Evolutionary conservation across 2,888 invertebrate species (phyloP), one percentile per base, ranked within the genome.

Genomic region (Aphidius colemani): DNA sequence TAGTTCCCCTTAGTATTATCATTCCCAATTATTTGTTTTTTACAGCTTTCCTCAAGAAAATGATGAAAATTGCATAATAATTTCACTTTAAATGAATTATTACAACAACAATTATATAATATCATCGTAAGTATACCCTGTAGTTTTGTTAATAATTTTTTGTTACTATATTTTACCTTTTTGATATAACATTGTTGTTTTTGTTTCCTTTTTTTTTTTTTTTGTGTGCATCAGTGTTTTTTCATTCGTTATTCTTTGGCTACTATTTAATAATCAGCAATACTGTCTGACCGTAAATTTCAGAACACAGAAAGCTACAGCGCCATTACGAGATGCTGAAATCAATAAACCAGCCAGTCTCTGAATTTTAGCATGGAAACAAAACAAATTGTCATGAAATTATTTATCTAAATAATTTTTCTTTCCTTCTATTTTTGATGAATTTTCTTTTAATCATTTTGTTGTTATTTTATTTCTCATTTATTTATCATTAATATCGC

Each of bases 41-140:
- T 88, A 77, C 89, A 90, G 90, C 90, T 85, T 90, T 90, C 88
- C 88, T 90, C 86, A 90, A 89, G 88, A 90, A 90, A 86, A 85
- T 90, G 85, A 88, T 90, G 88, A 85, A 30, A 30, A 30, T 30
- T 30, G 30, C 30, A 30, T 89, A 76, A 82, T 69, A 68, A 64
- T 65, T 65, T 61, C 62, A n/a, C 60, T 53, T 55, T 18, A 66
- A 50, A 66, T 66, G 65, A 63, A 68, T 69, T 49, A 56, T 43
- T 69, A 66, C 48, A 69, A 43, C 68, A 65, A 44, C 41, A 45
- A 64, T 53, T 63, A 48, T 65, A 73, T 64, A 65, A 72, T 67
- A 65, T 72, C 70, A 75, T 74, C 75, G 80, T 80, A 72, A 81
- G 80, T 81, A 78, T 67, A 70, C 67, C 78, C 78, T 71, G 73